A percentile compares a stretch with the other conserved stretches of the same genome.
Conservation (phyloP, 2,888 invertebrate genomes). For the Dione juno region DNA sequence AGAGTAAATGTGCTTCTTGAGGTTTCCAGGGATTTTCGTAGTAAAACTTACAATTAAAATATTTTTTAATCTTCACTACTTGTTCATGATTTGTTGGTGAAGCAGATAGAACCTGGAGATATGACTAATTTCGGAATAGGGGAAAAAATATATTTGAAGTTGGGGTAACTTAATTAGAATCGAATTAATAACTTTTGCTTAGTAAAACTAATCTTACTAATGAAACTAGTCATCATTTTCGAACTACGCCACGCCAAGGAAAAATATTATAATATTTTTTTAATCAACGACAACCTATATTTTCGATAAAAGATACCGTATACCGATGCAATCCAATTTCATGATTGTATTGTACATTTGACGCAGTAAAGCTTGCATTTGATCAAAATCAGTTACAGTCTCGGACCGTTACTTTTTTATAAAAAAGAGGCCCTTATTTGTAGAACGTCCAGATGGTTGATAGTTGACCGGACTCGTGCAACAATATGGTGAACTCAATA, state of each 20-base stretch:
- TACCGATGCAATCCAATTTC: conserved; percentile 31
- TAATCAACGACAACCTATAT: conserved; percentile 12
- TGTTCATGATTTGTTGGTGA: too few relatives aligned
- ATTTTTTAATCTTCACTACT: too few relatives aligned
- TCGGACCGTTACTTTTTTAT: conserved; percentile 44
- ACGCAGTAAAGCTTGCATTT: conserved; percentile 34
- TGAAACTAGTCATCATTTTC: too few relatives aligned
- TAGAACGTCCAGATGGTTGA: conserved; percentile 38
- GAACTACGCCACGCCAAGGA: background rate
- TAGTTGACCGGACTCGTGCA: conserved; percentile 22
- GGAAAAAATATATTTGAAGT: too few relatives aligned
- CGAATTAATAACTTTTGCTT: too few relatives aligned
- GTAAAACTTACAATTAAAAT: too few relatives aligned
- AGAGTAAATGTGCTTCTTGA: too few relatives aligned
- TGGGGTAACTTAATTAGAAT: too few relatives aligned
- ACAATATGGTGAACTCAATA: conserved; percentile 31
- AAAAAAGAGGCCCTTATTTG: conserved; percentile 45
- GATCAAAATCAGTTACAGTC: conserved; percentile 37
- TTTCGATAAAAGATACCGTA: conserved; percentile 24
- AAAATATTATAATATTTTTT: background rate
- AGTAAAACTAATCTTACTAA: too few relatives aligned
- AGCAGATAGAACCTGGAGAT: too few relatives aligned
- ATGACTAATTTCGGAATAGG: too few relatives aligned
- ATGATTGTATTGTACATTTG: conserved; percentile 39
- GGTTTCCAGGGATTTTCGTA: too few relatives aligned